These are phyloP conservation scores for Nasonovia ribisnigri DNA, from an alignment of 2,888 invertebrate genomes.

Conservation along the genomic window DNA sequence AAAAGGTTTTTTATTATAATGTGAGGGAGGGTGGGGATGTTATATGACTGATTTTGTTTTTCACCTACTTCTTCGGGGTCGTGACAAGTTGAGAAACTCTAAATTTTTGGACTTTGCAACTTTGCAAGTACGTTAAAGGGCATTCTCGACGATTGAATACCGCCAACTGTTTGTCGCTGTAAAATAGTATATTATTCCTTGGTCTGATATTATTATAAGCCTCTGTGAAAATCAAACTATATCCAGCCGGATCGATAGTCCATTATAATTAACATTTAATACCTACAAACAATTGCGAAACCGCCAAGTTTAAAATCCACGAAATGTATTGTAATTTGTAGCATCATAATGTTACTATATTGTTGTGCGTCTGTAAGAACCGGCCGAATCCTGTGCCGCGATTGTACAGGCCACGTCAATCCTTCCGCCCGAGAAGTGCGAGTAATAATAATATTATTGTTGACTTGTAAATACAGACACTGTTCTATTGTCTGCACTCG, in stretches of 20 bases:
- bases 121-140: background rate
- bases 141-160: background rate
- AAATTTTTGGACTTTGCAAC: background rate
- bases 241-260: background rate
- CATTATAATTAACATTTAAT: background rate
- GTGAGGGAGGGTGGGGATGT: too few relatives aligned
- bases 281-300: background rate
- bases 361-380: background rate
- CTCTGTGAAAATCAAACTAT: background rate
- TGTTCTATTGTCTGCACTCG: background rate
- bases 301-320: background rate
- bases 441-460: background rate
- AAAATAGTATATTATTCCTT: background rate
- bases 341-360: background rate
- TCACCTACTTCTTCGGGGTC: too few relatives aligned
- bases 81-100: too few relatives aligned
- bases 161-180: background rate
- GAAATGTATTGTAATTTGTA: background rate
- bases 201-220: background rate
- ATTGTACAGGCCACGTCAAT: background rate
- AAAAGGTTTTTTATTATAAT: too few relatives aligned
- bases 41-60: too few relatives aligned
- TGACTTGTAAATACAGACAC: background rate
- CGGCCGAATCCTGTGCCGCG: background rate
- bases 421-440: background rate